These are phyloP conservation scores for Aspidiotus rigidus DNA, from an alignment of 2,888 invertebrate genomes.

Conservation along the genomic window DNA sequence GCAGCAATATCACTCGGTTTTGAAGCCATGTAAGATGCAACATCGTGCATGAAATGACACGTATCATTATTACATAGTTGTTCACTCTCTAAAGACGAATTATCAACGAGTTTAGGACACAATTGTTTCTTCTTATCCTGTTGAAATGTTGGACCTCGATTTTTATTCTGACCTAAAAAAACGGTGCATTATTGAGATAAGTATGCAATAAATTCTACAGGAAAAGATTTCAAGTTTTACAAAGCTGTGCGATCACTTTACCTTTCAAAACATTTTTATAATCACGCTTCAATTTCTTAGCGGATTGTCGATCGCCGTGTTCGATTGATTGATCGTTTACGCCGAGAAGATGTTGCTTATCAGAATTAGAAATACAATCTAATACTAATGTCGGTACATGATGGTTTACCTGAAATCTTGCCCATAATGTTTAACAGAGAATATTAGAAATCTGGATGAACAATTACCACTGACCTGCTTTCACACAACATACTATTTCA, in stretches of 20 bases:
- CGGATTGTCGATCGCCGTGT: conserved; percentile 35
- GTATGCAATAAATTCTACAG: background rate
- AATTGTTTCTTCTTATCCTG: conserved; percentile 54
- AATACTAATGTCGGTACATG: conserved; percentile 44
- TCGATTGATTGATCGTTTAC: too few relatives aligned
- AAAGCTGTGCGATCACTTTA: background rate
- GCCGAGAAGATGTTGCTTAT: conserved; percentile 41
- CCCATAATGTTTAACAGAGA: background rate
- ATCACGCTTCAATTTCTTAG: conserved; percentile 31
- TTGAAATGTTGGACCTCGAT: conserved; percentile 61
- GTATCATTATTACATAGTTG: conserved; percentile 51
- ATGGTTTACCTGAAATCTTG: conserved; percentile 45
- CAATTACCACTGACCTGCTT: too few relatives aligned
- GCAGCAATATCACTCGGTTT: conserved; percentile 61
- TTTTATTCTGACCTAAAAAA: conserved; percentile 62
- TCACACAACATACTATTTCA: background rate
- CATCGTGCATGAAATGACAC: conserved; percentile 69
- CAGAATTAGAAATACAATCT: conserved; percentile 45
- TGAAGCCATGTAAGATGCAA: conserved; percentile 59
- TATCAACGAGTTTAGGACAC: conserved; percentile 58
- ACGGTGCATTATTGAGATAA: background rate
- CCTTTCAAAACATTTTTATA: conserved; percentile 36
- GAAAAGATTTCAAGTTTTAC: background rate
- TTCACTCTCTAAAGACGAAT: conserved; percentile 44
- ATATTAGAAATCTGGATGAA: background rate